Evolutionary conservation across 2,888 invertebrate genomes (phyloP).

Genomic region (Tanytarsus gracilentus): DNA sequence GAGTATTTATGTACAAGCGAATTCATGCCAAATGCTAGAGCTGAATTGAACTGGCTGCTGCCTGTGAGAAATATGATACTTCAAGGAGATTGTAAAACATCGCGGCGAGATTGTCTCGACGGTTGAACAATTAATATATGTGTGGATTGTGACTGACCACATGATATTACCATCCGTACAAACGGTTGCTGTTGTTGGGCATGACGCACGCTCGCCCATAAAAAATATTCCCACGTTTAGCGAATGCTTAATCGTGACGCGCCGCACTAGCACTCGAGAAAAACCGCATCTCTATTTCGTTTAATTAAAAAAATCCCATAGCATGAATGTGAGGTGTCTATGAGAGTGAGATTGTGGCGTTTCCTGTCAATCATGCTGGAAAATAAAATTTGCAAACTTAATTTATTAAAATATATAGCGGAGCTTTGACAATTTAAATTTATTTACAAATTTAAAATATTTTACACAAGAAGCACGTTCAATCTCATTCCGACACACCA

Average conservation of each 20-base stretch:
- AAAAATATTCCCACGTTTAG: conserved; percentile 27
- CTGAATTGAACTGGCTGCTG: background rate
- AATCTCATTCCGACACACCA: background rate
- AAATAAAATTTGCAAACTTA: no score
- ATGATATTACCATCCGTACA: conserved; percentile 4
- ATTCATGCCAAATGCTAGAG: background rate
- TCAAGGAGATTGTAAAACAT: conserved; percentile 27
- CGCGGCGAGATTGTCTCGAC: no score
- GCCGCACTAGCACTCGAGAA: background rate
- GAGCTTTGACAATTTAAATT: background rate
- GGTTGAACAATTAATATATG: conserved; percentile 21
- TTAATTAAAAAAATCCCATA: background rate
- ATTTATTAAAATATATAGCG: no score
- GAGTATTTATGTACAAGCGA: background rate
- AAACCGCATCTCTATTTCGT: background rate
- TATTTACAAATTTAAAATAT: background rate
- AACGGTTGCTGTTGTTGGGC: background rate
- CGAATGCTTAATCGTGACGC: background rate
- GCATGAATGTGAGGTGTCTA: no score
- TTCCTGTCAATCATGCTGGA: no score
- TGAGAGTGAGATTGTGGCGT: no score
- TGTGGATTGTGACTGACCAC: conserved; percentile 21
- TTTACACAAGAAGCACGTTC: background rate
- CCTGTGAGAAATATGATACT: conserved; percentile 26
- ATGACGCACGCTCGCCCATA: conserved; percentile 14